Conservation (phyloP, 2,888 invertebrate genomes). For the Arge pagana region DNA sequence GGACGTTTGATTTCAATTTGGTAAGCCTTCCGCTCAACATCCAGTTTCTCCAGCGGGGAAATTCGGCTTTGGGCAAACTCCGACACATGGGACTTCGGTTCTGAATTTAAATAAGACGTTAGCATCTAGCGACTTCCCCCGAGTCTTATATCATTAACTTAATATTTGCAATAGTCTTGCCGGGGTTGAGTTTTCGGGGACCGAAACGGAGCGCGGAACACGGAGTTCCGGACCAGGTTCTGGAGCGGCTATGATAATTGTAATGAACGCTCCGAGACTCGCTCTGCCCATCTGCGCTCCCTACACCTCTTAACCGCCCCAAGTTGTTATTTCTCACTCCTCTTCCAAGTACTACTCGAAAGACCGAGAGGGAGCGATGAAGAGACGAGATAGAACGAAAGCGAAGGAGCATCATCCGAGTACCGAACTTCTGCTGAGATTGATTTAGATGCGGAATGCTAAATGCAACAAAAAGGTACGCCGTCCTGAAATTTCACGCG, state of each 20-base stretch:
- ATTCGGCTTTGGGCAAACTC: not conserved
- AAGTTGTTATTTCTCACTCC: constrained; percentile 15
- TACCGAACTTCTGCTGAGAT: constrained; percentile 57
- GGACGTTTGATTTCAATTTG: not conserved
- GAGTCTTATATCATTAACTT: constrained; percentile 21
- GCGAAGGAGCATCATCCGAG: constrained; percentile 44
- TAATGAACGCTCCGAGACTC: constrained; percentile 57
- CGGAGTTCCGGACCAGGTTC: constrained; percentile 44
- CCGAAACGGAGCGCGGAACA: too few species aligned
- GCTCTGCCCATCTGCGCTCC: constrained; percentile 56
- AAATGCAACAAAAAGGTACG: constrained; percentile 46
- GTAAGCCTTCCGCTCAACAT: not conserved
- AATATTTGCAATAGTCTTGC: constrained; percentile 38
- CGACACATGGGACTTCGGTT: constrained; percentile 9
- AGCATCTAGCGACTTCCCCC: not conserved
- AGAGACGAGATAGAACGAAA: constrained; percentile 27
- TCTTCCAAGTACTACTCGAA: constrained; percentile 27
- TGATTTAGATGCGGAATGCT: constrained; percentile 59
- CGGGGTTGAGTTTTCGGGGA: constrained; percentile 11
- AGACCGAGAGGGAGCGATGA: constrained; percentile 1
- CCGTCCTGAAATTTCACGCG: constrained; percentile 12
- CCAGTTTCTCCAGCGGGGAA: not conserved
- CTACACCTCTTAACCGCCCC: constrained; percentile 23
- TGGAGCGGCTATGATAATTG: constrained; percentile 56
- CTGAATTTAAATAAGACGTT: constrained; percentile 8